Evolutionary conservation across 92 coral and sea anemone genomes (phyloP).

Genomic region (Hydrozoanthus gracilis): DNA sequence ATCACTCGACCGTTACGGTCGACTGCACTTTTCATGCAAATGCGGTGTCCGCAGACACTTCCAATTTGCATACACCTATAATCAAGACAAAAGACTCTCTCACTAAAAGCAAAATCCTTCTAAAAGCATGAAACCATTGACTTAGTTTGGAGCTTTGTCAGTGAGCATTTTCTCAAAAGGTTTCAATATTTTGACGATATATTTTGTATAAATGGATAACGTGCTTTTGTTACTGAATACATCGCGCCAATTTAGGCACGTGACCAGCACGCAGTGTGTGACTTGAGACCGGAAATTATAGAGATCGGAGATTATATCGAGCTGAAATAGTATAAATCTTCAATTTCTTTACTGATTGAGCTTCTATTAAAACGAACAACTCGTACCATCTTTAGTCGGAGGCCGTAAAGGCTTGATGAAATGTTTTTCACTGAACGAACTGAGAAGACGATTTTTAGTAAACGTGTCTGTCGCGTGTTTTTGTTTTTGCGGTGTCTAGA

Average conservation of each 20-base stretch:
- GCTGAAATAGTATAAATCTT: no score
- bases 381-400: no score
- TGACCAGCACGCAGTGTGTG: slow-evolving; percentile 29
- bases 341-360: no score
- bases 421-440: no score
- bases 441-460: no score
- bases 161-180: neutral
- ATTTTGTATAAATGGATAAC: slow-evolving; percentile 15
- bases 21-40: slow-evolving; percentile 96
- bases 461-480: no score
- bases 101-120: neutral
- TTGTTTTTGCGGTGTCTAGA: no score
- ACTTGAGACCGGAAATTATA: slow-evolving; percentile 26
- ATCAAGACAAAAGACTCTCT: slow-evolving; percentile 30
- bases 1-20: slow-evolving; percentile 70
- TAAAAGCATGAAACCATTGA: neutral
- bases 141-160: neutral
- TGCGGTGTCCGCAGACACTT: slow-evolving; percentile 41
- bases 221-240: slow-evolving; percentile 25
- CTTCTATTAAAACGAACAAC: no score
- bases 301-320: no score
- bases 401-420: no score
- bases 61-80: slow-evolving; percentile 73
- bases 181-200: slow-evolving; percentile 13
- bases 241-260: slow-evolving; percentile 41